These are phyloP conservation scores for Himalopsyche phryganea DNA, from an alignment of 1,140 invertebrate species.

Conservation along the genomic window DNA sequence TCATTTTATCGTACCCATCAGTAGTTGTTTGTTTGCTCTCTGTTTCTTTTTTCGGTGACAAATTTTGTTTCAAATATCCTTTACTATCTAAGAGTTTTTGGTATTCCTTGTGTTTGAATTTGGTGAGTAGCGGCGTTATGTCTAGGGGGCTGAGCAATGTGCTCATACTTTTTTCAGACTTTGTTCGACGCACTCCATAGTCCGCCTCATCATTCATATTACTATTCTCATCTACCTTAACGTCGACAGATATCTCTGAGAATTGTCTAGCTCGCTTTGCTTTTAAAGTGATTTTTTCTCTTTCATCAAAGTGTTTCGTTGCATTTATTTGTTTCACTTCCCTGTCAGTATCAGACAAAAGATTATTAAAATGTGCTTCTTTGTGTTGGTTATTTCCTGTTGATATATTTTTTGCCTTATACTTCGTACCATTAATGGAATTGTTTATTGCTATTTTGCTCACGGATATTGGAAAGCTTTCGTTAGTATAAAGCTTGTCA, in stretches of 20 bases:
- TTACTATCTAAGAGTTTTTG: not conserved
- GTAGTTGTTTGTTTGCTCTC: too few species aligned
- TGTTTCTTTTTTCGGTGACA: not conserved
- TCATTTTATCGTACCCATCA: too few species aligned
- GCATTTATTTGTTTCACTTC: too few species aligned
- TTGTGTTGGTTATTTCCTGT: too few species aligned
- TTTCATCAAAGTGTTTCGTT: too few species aligned
- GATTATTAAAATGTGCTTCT: too few species aligned
- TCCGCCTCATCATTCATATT: slow-evolving; percentile 9
- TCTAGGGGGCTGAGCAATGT: slow-evolving; percentile 26
- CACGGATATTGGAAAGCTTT: too few species aligned
- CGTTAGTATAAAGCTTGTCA: too few species aligned
- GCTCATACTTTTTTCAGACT: slow-evolving; percentile 23
- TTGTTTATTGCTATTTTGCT: too few species aligned
- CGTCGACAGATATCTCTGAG: not conserved
- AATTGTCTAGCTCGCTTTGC: slow-evolving; percentile 2
- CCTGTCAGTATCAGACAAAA: too few species aligned
- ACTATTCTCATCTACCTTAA: not conserved
- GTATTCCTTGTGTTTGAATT: slow-evolving; percentile 17
- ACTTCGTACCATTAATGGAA: too few species aligned
- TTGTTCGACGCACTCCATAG: slow-evolving; percentile 4
- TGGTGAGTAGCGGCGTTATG: slow-evolving; percentile 20
- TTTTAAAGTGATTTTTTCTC: not conserved
- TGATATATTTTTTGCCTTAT: too few species aligned
- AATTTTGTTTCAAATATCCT: slow-evolving; percentile 1